Percentiles rank a stretch among this genome's conserved stretches.
Evolutionary conservation across 1,140 invertebrate species (phyloP).

Genomic region (Plutomurus gul): DNA sequence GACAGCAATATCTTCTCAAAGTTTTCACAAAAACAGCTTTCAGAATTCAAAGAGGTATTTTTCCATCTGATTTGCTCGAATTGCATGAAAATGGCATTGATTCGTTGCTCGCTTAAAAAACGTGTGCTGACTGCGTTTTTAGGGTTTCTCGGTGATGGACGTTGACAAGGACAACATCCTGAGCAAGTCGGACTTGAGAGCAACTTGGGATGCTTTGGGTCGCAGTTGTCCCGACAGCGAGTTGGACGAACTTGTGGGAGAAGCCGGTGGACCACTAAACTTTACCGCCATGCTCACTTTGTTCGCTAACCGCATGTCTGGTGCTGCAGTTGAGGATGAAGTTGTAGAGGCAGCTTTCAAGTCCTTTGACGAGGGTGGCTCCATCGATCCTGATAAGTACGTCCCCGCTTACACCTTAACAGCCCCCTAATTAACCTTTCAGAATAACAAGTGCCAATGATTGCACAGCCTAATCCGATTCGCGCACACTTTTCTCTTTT

Average conservation of each 20-base stretch:
- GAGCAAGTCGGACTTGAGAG: slow-evolving; percentile 91
- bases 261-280: slow-evolving; percentile 90
- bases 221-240: slow-evolving; percentile 86
- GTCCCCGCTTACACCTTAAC: slow-evolving; percentile 16
- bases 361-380: slow-evolving; percentile 86
- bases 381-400: slow-evolving; percentile 81
- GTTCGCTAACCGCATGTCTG: slow-evolving; percentile 85
- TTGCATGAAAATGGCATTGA: neutral
- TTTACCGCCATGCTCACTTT: slow-evolving; percentile 91
- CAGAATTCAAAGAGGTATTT: slow-evolving; percentile 89
- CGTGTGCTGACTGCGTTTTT: neutral
- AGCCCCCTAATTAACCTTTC: neutral
- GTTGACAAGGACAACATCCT: slow-evolving; percentile 97
- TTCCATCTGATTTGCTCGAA: neutral
- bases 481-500: neutral
- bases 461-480: neutral
- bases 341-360: slow-evolving; percentile 92
- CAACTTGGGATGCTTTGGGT: slow-evolving; percentile 93
- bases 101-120: neutral
- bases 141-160: slow-evolving; percentile 98
- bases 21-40: slow-evolving; percentile 92
- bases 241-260: slow-evolving; percentile 85
- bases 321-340: slow-evolving; percentile 87
- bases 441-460: neutral
- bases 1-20: slow-evolving; percentile 94